A percentile compares a stretch with the other conserved stretches of the same genome.
phyloP scores from a whole-genome alignment of 2,797 vertebrate species.

The Microctenopoma lineatum region DNA sequence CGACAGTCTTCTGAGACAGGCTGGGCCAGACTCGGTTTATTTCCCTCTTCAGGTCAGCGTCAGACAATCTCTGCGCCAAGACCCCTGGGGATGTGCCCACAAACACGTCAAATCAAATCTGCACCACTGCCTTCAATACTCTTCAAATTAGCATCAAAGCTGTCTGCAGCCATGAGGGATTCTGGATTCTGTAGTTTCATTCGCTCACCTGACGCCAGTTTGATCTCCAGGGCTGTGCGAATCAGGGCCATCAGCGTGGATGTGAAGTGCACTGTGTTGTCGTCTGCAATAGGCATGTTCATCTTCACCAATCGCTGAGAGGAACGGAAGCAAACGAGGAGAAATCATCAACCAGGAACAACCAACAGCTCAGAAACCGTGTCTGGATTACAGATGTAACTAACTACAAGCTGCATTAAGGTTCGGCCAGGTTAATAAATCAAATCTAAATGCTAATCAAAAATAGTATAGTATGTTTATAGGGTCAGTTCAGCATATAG shows the following conservation, averaged over 20 bases:
- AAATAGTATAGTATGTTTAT: not conserved
- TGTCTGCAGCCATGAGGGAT: slow-evolving; percentile 10
- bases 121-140: slow-evolving; percentile 12
- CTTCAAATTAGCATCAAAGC: slow-evolving; percentile 31
- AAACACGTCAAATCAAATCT: slow-evolving; percentile 53
- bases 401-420: not conserved
- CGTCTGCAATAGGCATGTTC: slow-evolving; percentile 97
- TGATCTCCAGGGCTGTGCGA: slow-evolving; percentile 95
- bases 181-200: slow-evolving; percentile 37
- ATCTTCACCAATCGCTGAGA: slow-evolving; percentile 93
- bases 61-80: slow-evolving; percentile 90
- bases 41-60: slow-evolving; percentile 92
- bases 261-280: slow-evolving; percentile 96
- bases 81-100: slow-evolving; percentile 80
- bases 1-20: slow-evolving; percentile 91
- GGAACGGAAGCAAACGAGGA: slow-evolving; percentile 38
- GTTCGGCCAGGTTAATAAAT: not conserved
- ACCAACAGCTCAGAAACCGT: slow-evolving; percentile 5
- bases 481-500: not conserved
- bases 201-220: slow-evolving; percentile 91
- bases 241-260: slow-evolving; percentile 98
- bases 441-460: not conserved
- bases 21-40: slow-evolving; percentile 94
- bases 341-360: slow-evolving; percentile 26
- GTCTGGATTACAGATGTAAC: not conserved